Conservation (phyloP, 1,140 invertebrate species). For the Oryctes rhinoceros region DNA sequence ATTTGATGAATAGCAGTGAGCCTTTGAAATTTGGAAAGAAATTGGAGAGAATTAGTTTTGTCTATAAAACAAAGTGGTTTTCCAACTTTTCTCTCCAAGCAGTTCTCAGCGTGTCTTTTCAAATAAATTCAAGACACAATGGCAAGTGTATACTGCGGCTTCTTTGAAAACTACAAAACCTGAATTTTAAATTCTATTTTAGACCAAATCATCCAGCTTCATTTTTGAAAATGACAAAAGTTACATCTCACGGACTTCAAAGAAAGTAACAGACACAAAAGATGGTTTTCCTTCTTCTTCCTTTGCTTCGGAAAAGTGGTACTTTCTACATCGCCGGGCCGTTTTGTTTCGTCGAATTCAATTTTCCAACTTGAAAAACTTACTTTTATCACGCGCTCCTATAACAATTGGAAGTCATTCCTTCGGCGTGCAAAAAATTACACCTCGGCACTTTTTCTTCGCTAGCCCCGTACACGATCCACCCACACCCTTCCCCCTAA, state of each 20-base stretch:
- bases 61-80: no score
- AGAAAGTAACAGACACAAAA: background rate
- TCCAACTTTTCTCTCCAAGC: no score
- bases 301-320: background rate
- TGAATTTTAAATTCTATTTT: no score
- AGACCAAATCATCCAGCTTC: background rate
- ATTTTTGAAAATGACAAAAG: background rate
- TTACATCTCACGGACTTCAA: background rate
- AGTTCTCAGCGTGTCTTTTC: no score
- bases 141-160: no score
- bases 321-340: background rate
- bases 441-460: constrained; percentile 8
- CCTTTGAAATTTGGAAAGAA: no score
- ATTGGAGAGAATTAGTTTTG: no score
- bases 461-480: background rate
- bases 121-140: no score
- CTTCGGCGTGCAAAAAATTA: constrained; percentile 20
- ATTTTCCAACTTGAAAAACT: constrained; percentile 28
- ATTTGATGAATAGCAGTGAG: no score
- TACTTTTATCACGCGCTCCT: constrained; percentile 10
- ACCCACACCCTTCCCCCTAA: no score
- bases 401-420: constrained; percentile 4
- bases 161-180: no score
- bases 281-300: background rate
- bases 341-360: constrained; percentile 31